phyloP scores from a whole-genome alignment of 2,797 vertebrate species.

The Melanotaenia parkinsoni region DNA sequence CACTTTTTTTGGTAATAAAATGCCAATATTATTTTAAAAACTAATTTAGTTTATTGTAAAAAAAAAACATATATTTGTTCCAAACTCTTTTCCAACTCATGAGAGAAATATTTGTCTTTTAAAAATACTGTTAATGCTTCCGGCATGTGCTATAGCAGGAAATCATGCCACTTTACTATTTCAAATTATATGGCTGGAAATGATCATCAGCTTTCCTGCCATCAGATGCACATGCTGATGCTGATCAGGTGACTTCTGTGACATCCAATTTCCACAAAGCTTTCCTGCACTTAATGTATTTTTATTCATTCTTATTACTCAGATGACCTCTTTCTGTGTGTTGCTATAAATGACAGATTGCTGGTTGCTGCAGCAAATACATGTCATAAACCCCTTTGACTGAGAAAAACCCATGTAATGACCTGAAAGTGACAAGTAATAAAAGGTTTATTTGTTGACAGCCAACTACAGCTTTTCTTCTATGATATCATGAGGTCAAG shows the following conservation, averaged over 20 bases:
- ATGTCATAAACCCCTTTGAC: slow-evolving; percentile 31
- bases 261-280: not conserved
- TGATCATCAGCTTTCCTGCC: not conserved
- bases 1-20: no score
- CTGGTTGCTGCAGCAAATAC: slow-evolving; percentile 1
- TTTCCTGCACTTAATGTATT: not conserved
- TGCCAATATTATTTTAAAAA: no score
- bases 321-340: not conserved
- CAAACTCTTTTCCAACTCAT: not conserved
- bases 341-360: not conserved
- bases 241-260: not conserved
- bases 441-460: slow-evolving; percentile 54
- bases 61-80: not conserved
- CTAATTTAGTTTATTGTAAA: no score
- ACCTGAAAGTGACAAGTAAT: slow-evolving; percentile 38
- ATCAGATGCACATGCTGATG: not conserved
- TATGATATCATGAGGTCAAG: slow-evolving; percentile 63
- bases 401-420: slow-evolving; percentile 32
- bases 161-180: no score
- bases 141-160: not conserved
- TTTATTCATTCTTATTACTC: not conserved
- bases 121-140: not conserved
- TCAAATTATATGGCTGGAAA: no score
- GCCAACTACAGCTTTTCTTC: slow-evolving; percentile 31
- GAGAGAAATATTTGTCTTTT: not conserved